Conservation (phyloP, 2,797 vertebrate species). For the Propithecus perrieri region DNA sequence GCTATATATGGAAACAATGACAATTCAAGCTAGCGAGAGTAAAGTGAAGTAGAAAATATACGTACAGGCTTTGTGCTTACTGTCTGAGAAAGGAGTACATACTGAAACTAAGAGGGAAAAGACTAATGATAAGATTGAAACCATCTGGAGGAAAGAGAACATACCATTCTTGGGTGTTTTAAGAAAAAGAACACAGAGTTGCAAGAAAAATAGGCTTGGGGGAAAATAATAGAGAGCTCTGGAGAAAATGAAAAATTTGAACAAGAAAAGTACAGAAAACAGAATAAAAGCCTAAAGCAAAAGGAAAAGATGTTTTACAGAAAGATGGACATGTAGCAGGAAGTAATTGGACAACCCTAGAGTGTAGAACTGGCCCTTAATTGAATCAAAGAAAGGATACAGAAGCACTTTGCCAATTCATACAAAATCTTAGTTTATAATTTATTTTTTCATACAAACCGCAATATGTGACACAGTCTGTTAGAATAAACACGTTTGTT, state of each 20-base stretch:
- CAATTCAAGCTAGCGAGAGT: neutral
- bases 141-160: neutral
- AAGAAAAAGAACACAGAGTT: neutral
- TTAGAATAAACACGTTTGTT: slow-evolving; percentile 40
- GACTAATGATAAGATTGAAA: neutral
- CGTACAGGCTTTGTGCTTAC: neutral
- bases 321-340: neutral
- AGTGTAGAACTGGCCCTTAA: neutral
- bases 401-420: neutral
- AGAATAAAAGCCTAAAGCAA: neutral
- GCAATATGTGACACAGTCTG: neutral
- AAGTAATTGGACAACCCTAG: neutral
- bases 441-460: neutral
- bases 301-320: neutral
- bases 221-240: neutral
- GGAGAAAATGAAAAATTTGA: neutral
- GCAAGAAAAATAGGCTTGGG: slow-evolving; percentile 5
- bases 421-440: neutral
- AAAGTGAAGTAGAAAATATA: neutral
- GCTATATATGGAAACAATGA: neutral
- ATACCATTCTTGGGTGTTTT: neutral
- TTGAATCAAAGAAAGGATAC: neutral
- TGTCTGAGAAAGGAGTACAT: neutral
- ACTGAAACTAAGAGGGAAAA: neutral
- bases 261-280: neutral